These are phyloP conservation scores for Drosophila melanosoma DNA, from an alignment of 2,888 invertebrate species.

Conservation along the genomic window DNA sequence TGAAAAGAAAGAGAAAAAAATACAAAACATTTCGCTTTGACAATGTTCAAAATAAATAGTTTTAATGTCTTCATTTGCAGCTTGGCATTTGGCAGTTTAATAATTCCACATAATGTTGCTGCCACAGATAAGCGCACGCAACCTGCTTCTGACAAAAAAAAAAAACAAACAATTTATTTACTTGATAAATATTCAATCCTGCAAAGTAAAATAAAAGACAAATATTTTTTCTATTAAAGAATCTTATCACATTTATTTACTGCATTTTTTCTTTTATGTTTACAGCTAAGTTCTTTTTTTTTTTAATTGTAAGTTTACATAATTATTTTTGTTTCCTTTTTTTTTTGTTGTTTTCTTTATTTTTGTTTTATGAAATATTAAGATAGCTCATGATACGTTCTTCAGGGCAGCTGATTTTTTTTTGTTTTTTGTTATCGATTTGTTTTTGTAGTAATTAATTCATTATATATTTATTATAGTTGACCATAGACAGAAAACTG, in stretches of 20 bases:
- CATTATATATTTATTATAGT: slow-evolving; percentile 46
- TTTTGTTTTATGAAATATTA: slow-evolving; percentile 59
- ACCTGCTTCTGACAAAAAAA: neutral
- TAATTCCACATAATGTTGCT: neutral
- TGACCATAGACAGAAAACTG: slow-evolving; percentile 68
- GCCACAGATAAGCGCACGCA: neutral
- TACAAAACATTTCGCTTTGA: neutral
- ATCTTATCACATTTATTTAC: slow-evolving; percentile 85
- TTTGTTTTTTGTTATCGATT: slow-evolving; percentile 17
- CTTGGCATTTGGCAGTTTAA: slow-evolving; percentile 2
- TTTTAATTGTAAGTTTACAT: slow-evolving; percentile 61
- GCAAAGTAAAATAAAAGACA: slow-evolving; percentile 15
- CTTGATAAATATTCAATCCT: neutral
- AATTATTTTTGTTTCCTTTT: slow-evolving; percentile 46
- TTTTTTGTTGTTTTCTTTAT: slow-evolving; percentile 30
- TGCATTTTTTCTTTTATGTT: slow-evolving; percentile 77
- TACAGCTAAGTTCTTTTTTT: slow-evolving; percentile 73
- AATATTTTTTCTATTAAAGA: slow-evolving; percentile 75
- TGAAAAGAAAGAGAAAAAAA: slow-evolving; percentile 1
- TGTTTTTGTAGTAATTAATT: slow-evolving; percentile 39
- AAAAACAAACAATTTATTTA: neutral
- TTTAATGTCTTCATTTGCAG: slow-evolving; percentile 36
- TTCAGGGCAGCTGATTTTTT: slow-evolving; percentile 47
- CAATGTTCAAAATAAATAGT: slow-evolving; percentile 14
- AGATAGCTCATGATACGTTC: slow-evolving; percentile 69